Percentiles rank a stretch among this genome's conserved stretches.
phyloP scores from a whole-genome alignment of 2,888 invertebrate species.

The Ophion ventricosus region DNA sequence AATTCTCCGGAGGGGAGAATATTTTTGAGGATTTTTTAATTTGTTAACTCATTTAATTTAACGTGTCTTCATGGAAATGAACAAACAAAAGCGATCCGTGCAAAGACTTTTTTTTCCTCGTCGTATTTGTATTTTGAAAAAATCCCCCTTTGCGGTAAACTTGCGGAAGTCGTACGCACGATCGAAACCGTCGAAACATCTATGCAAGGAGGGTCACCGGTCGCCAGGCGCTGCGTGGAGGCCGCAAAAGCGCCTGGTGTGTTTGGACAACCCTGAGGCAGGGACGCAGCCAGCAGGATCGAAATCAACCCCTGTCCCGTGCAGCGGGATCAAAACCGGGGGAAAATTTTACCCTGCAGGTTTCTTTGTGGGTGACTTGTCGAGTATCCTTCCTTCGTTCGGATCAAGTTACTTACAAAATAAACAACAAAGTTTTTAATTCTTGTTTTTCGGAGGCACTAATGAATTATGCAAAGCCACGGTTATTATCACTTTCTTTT shows the following conservation, averaged over 20 bases:
- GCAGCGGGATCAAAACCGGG: not conserved
- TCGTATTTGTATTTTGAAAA: not conserved
- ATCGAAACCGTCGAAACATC: slow-evolving; percentile 58
- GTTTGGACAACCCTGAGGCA: slow-evolving; percentile 60
- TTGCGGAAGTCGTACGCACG: not conserved
- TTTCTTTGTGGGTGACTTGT: not conserved
- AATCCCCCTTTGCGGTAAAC: not conserved
- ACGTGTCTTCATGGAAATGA: not conserved
- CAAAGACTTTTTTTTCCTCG: not conserved
- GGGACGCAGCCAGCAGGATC: slow-evolving; percentile 46
- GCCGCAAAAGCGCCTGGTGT: slow-evolving; percentile 43
- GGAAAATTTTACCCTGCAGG: not conserved
- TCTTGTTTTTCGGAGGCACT: not conserved
- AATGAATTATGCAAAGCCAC: not conserved
- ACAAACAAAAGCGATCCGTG: not conserved
- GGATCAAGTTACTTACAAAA: not conserved
- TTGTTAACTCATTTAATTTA: not conserved
- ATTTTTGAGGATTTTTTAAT: not conserved
- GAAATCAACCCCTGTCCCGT: slow-evolving; percentile 8
- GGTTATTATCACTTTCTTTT: no score
- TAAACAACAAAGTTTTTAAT: not conserved
- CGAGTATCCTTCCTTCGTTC: no score
- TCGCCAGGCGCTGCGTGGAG: slow-evolving; percentile 62
- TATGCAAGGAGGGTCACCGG: slow-evolving; percentile 68
- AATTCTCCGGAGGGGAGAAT: no score